Base-by-base conservation (phyloP, 1,140 invertebrate genomes). In the Ceratina japonica region DNA sequence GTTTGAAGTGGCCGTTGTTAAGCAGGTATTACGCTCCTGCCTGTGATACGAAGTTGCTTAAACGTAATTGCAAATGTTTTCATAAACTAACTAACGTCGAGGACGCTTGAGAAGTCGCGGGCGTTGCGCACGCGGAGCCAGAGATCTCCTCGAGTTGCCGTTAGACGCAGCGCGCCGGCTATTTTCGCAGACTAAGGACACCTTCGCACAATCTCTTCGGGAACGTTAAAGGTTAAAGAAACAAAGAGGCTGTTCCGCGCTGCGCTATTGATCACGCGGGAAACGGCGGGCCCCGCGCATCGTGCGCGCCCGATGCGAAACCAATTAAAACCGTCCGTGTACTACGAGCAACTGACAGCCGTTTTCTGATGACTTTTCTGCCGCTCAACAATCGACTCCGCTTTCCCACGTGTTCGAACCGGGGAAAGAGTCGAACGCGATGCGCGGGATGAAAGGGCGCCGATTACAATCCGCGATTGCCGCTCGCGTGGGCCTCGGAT, bases 141-240 rank as follows among this genome's bases (percentile, higher is more conserved):
- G 4, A 31, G 27, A 31, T 4, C 27, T 31, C 27, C 27, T 63
- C 20, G n/a, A 59, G 4, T 0, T 0, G 20, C 7, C 24, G 20
- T 12, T 24, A 0, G 8, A 59, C 20, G 58, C 20, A 59, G 24
- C 22, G 20, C 56, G 27, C 2, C 12, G 16, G 8, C 7, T 59
- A 15, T 37, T 37, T 63, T 37, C 61, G n/a, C 61, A 18, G 8
- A 0, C 7, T n/a, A 37, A 63, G 27, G 27, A 63, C 18, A n/a
- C 12, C 18, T 37, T 18, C 37, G 37, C 37, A 3, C 16, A 8
- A 63, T 63, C 61, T 37, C 27, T 7, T 18, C 10, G 8, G 7
- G 8, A 63, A 63, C 27, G 27, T 44, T 12, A 63, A 63, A 63
- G 61, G 61, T 63, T n/a, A 63, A n/a, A 10, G 27, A 16, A 63